Evolutionary conservation across 2,113 vertebrate species (phyloP).

Genomic region (Hypomesus transpacificus): DNA sequence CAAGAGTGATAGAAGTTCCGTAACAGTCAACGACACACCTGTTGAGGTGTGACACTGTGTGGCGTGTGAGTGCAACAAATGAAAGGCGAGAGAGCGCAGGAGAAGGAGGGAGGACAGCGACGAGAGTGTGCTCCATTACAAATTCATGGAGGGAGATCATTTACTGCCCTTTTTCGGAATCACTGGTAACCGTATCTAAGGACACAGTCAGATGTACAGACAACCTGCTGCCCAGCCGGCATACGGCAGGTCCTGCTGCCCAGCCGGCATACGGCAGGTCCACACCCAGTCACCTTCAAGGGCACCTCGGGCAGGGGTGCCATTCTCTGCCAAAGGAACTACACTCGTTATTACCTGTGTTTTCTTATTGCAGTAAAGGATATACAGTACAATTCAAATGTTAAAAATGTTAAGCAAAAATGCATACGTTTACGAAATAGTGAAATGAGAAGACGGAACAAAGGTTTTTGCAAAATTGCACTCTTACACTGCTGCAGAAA

Average conservation of each 20-base stretch:
- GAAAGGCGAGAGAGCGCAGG: background rate
- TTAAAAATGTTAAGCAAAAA: background rate
- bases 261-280: background rate
- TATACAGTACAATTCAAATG: background rate
- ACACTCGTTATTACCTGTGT: too few species aligned
- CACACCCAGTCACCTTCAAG: background rate
- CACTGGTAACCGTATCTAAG: conserved; percentile 46
- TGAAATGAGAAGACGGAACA: background rate
- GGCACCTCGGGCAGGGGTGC: too few species aligned
- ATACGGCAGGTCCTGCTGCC: background rate
- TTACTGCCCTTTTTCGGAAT: conserved; percentile 57
- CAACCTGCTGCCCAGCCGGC: background rate
- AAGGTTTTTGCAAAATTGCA: too few species aligned
- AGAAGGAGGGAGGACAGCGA: background rate
- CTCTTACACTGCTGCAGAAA: too few species aligned
- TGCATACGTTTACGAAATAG: background rate
- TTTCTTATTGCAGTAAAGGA: too few species aligned
- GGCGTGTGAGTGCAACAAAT: conserved; percentile 20
- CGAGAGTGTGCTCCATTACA: conserved; percentile 29
- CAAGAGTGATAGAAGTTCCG: too few species aligned
- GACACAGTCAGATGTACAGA: conserved; percentile 23
- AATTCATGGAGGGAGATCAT: conserved; percentile 49
- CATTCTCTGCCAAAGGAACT: too few species aligned
- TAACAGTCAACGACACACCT: too few species aligned
- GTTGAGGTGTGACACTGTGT: background rate